Evolutionary conservation across 2,113 vertebrate species (phyloP), one percentile per base, ranked within the genome.

Genomic region (Psophia crepitans): DNA sequence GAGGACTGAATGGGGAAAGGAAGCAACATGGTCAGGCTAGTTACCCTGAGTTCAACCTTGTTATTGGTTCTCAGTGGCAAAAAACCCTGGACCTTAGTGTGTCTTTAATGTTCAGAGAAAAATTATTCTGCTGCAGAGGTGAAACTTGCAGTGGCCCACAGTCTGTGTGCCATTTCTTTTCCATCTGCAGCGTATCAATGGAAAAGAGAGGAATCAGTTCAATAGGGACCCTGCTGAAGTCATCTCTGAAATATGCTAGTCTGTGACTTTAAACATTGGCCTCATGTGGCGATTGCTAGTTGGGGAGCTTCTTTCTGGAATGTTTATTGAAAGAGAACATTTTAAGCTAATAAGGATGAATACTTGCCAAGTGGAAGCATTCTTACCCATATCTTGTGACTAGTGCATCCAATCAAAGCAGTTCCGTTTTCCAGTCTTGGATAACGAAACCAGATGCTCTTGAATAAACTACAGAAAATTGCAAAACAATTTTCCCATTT

Each of bases 371-470:
- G 41, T 92, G 39, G 39, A 96, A 92, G 92, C 33, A 27, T 95
- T 93, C 64, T 96, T 93, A 86, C 39, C 24, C 43, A 2, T 88
- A 35, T 92, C 88, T 95, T 86, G 64, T 95, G 90, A 90, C 73
- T 84, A 68, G 51, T 18, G 21, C 27, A 83, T 74, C 85, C 71
- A 95, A 81, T 87, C 90, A 94, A 75, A 95, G 48, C n/a, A 66
- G 28, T 74, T 87, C 66, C 46, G 11, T 83, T 96, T 94, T 73
- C 65, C 73, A 57, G 51, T 64, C 35, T 63, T 71, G 60, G 69
- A 81, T 95, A 92, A 94, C 86, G 89, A 90, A 94, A 84, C 64
- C 90, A 94, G 93, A 95, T 95, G 95, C 71, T 94, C 60, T 93
- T 92, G 56, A 94, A 78, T 86, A 96, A 96, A 92, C 82, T 56